A percentile compares a stretch with the other conserved stretches of the same genome.
Conservation (phyloP, 2,113 vertebrate species). For the Salvelinus namaycush region DNA sequence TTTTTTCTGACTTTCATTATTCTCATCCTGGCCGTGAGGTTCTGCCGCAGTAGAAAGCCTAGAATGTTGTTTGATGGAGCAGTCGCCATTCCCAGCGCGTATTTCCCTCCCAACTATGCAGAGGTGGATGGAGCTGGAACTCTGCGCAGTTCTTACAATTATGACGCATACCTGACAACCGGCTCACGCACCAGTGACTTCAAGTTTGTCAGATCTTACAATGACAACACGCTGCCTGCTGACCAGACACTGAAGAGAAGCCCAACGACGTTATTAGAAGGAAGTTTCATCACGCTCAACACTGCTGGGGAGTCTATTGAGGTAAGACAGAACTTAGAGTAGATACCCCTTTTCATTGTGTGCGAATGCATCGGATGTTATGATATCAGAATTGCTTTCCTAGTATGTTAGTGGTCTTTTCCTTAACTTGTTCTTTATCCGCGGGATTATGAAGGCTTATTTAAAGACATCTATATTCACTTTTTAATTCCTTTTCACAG, state of each 20-base stretch:
- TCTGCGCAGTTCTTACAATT: conserved; percentile 66
- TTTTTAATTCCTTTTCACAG: no score
- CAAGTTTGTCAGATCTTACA: conserved; percentile 63
- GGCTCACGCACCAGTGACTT: conserved; percentile 67
- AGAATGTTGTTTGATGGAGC: conserved; percentile 65
- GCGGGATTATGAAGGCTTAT: no score
- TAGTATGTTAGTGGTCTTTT: no score
- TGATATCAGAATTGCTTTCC: no score
- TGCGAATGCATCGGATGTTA: no score
- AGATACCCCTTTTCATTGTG: neutral
- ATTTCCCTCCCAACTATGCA: conserved; percentile 51
- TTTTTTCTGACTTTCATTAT: conserved; percentile 75
- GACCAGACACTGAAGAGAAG: neutral
- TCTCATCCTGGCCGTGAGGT: conserved; percentile 66
- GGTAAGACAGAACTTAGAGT: no score
- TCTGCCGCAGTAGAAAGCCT: conserved; percentile 55
- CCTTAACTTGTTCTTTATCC: no score
- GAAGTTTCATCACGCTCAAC: neutral
- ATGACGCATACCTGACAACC: conserved; percentile 61
- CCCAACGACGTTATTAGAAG: conserved; percentile 1
- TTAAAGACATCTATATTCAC: no score
- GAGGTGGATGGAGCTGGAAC: conserved; percentile 61
- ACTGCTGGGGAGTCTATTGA: neutral
- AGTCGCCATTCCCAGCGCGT: conserved; percentile 57
- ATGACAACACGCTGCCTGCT: conserved; percentile 46